Conservation (phyloP, 1,140 invertebrate genomes). For the Riptortus pedestris region DNA sequence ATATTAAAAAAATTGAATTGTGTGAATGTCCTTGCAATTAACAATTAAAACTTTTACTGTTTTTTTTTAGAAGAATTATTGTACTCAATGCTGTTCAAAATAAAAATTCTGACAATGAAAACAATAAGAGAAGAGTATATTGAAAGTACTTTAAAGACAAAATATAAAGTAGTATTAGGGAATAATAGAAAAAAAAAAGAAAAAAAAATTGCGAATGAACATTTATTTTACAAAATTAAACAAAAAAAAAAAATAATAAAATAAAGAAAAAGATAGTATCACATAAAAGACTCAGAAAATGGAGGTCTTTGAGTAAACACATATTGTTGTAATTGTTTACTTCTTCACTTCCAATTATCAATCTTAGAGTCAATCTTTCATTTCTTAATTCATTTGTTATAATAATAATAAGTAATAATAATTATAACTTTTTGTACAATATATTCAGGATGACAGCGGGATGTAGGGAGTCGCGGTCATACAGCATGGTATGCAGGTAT, state of each 20-base stretch:
- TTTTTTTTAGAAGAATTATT: too few species aligned
- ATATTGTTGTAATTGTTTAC: neutral
- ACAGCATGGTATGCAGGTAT: slow-evolving; percentile 32
- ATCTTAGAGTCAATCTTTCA: neutral
- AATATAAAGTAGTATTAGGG: slow-evolving; percentile 8
- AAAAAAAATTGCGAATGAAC: slow-evolving; percentile 17
- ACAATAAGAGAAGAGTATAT: too few species aligned
- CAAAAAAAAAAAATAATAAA: slow-evolving; percentile 22
- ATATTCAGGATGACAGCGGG: slow-evolving; percentile 12
- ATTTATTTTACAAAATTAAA: slow-evolving; percentile 26
- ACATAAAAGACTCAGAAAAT: slow-evolving; percentile 23
- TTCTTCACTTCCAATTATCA: slow-evolving; percentile 3
- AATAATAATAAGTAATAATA: slow-evolving; percentile 21
- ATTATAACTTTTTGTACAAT: slow-evolving; percentile 22
- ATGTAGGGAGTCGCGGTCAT: slow-evolving; percentile 24
- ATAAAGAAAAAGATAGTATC: slow-evolving; percentile 18
- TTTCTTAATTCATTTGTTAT: slow-evolving; percentile 20
- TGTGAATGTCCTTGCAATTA: too few species aligned
- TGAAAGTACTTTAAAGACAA: neutral
- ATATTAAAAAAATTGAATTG: too few species aligned
- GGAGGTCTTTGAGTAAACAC: slow-evolving; percentile 8
- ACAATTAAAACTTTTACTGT: too few species aligned
- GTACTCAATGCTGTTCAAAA: too few species aligned
- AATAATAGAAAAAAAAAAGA: neutral
- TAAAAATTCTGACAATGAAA: too few species aligned